Percentiles rank a stretch among this genome's conserved stretches.
Evolutionary conservation across 1,140 invertebrate genomes (phyloP).

Genomic region (Homarus americanus): DNA sequence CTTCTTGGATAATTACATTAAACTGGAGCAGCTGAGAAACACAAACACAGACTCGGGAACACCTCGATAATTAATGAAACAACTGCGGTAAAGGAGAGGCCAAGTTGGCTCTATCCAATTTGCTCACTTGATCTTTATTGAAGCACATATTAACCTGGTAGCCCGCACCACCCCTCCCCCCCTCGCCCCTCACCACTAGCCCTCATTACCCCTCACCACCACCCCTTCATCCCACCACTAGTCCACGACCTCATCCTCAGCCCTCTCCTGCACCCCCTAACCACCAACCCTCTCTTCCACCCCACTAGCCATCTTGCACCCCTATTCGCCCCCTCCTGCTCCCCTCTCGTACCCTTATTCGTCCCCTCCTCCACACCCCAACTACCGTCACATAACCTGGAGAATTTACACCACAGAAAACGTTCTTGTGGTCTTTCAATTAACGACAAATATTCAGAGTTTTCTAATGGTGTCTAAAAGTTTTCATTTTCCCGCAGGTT

Average conservation of each 20-base stretch:
- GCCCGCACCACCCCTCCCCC: neutral
- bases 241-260: too few relatives aligned
- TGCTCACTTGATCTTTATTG: neutral
- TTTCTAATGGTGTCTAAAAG: too few relatives aligned
- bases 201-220: neutral
- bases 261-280: neutral
- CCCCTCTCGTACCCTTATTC: too few relatives aligned
- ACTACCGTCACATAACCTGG: too few relatives aligned
- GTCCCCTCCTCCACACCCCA: too few relatives aligned
- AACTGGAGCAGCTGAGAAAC: conserved; percentile 28
- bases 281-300: neutral
- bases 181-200: neutral
- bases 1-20: conserved; percentile 39
- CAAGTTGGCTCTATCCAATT: neutral
- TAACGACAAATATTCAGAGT: too few relatives aligned
- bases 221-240: neutral
- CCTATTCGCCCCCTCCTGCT: conserved; percentile 9
- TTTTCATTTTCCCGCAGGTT: too few relatives aligned
- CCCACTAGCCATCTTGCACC: neutral
- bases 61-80: conserved; percentile 26
- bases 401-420: too few relatives aligned
- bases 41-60: conserved; percentile 30
- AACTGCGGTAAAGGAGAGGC: neutral
- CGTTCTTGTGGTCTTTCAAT: too few relatives aligned
- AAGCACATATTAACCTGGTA: neutral